Conservation (phyloP, 2,113 vertebrate species). For the Miniopterus natalensis region DNA sequence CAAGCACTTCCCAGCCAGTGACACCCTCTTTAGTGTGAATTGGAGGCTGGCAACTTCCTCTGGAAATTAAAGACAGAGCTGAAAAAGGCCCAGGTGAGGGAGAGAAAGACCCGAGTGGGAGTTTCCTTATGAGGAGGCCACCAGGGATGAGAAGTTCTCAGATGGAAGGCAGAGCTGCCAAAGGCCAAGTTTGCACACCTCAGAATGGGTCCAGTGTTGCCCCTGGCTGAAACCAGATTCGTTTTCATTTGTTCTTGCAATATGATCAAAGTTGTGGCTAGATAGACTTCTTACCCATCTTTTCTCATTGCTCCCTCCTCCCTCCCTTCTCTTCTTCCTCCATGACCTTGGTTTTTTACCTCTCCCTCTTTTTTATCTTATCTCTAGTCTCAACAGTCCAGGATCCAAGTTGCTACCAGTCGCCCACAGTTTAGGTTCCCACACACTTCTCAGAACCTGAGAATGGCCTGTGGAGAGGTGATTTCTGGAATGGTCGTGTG, state of each 20-base stretch:
- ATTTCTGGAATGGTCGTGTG: neutral
- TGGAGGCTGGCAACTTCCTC: neutral
- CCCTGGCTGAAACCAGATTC: neutral
- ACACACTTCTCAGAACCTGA: neutral
- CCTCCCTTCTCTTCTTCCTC: neutral
- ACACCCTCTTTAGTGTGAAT: constrained; percentile 29
- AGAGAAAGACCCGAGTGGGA: neutral
- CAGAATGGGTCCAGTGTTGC: neutral
- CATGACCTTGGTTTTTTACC: neutral
- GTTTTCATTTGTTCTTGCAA: constrained; percentile 12
- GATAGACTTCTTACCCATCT: neutral
- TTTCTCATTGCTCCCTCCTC: neutral
- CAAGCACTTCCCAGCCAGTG: neutral
- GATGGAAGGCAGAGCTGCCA: neutral
- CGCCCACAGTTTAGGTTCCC: neutral
- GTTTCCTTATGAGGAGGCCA: neutral
- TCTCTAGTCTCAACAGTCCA: neutral
- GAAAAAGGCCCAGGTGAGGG: neutral
- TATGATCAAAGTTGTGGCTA: neutral
- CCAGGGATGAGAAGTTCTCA: neutral
- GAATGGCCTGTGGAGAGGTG: neutral
- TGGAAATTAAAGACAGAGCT: neutral
- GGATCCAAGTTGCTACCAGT: neutral
- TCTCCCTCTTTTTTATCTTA: neutral
- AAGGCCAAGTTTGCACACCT: neutral